These are phyloP conservation scores for Myrmecobius fasciatus DNA, from an alignment of 2,113 vertebrate species.

Conservation along the genomic window DNA sequence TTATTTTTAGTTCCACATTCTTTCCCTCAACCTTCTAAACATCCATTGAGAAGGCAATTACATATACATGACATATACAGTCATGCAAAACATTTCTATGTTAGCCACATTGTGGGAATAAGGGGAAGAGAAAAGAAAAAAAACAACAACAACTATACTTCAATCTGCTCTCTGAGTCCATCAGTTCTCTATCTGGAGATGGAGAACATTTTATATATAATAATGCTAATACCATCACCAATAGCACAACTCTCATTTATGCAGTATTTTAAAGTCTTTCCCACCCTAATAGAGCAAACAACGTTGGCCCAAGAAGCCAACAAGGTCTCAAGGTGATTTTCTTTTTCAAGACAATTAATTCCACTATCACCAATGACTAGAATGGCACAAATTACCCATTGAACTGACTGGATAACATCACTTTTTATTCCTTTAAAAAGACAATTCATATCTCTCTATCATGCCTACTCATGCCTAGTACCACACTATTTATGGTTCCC, in stretches of 20 bases:
- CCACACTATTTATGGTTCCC: neutral
- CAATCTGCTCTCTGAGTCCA: neutral
- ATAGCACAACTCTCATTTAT: neutral
- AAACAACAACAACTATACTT: neutral
- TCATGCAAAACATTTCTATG: neutral
- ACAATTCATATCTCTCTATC: too few relatives aligned
- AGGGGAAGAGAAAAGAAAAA: neutral
- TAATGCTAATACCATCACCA: neutral
- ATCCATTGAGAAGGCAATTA: neutral
- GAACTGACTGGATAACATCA: neutral
- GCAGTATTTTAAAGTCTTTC: neutral
- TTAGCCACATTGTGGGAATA: neutral
- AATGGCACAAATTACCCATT: neutral
- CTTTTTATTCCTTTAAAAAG: neutral
- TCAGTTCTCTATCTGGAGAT: neutral
- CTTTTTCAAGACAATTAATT: too few relatives aligned
- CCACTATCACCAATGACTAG: neutral
- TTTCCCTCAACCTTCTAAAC: neutral
- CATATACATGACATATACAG: neutral
- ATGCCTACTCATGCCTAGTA: neutral
- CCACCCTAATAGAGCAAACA: neutral
- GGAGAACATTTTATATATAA: neutral
- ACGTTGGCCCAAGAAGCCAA: neutral
- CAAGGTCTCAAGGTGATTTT: neutral
- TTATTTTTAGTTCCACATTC: neutral